These are phyloP conservation scores for Oenanthe oenanthe DNA, from an alignment of 2,113 vertebrate genomes.

Conservation along the genomic window DNA sequence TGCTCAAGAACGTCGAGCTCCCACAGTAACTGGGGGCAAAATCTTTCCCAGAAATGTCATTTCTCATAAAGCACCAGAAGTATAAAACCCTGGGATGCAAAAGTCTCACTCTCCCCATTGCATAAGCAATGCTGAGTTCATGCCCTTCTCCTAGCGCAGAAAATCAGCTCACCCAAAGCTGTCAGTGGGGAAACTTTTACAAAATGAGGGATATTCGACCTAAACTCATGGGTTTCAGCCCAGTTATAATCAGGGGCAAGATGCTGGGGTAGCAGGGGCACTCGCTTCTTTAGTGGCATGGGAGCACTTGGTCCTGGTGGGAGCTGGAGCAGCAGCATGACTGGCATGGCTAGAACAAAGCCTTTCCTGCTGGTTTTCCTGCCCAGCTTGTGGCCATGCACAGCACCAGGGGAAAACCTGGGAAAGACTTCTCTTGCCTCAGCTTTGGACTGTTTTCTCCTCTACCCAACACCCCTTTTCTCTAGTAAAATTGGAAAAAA, in stretches of 20 bases:
- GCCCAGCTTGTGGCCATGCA: not conserved
- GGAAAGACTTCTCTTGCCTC: not conserved
- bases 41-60: not conserved
- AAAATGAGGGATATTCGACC: not conserved
- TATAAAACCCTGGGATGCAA: not conserved
- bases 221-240: fast-evolving
- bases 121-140: not conserved
- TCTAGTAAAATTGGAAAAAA: not conserved
- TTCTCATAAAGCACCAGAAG: not conserved
- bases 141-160: not conserved
- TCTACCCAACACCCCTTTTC: not conserved
- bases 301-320: not conserved
- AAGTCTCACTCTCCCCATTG: not conserved
- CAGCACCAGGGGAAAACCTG: not conserved
- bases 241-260: not conserved
- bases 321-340: not conserved
- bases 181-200: not conserved
- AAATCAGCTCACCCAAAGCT: not conserved
- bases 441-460: not conserved
- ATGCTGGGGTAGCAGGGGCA: fast-evolving
- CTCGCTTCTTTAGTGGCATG: fast-evolving
- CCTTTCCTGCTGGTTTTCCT: not conserved
- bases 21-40: not conserved
- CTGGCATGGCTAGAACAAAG: fast-evolving
- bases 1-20: not conserved